A percentile compares a stretch with the other conserved stretches of the same genome.
phyloP scores from a whole-genome alignment of 2,113 vertebrate genomes.

The Tilapia sparmanii region DNA sequence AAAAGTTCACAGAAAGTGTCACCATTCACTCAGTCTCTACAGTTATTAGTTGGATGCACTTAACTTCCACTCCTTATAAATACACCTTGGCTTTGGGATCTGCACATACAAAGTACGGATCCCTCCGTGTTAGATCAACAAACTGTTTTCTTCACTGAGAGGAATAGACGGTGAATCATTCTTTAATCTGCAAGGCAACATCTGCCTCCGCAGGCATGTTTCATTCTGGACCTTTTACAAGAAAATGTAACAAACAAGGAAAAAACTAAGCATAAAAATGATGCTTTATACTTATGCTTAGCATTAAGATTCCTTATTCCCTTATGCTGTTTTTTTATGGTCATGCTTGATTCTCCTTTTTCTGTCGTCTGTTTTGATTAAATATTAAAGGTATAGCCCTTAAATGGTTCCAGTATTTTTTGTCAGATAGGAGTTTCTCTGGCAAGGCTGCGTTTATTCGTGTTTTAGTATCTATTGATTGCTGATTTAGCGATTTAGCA shows the following conservation, averaged over 20 bases:
- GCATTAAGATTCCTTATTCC: not conserved
- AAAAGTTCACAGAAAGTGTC: not conserved
- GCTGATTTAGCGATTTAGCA: not conserved
- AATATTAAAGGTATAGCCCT: not conserved
- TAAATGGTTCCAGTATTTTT: not conserved
- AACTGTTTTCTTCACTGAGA: not conserved
- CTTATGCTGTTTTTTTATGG: not conserved
- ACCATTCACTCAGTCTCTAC: not conserved
- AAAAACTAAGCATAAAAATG: not conserved
- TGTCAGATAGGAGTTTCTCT: not conserved
- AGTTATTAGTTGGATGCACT: not conserved
- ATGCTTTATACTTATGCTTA: not conserved
- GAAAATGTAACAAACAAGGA: not conserved
- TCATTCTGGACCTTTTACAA: not conserved
- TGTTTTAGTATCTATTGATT: not conserved
- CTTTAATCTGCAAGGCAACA: not conserved
- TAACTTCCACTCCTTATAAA: not conserved
- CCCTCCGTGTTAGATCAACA: not conserved
- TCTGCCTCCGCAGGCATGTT: not conserved
- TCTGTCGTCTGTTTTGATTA: not conserved
- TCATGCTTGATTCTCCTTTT: not conserved
- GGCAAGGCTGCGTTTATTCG: not conserved
- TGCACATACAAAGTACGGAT: not conserved
- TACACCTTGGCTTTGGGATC: not conserved
- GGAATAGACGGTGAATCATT: not conserved